phyloP scores from a whole-genome alignment of 37 sponge, comb jelly and placozoan genomes.

The Bolinopsis microptera region DNA sequence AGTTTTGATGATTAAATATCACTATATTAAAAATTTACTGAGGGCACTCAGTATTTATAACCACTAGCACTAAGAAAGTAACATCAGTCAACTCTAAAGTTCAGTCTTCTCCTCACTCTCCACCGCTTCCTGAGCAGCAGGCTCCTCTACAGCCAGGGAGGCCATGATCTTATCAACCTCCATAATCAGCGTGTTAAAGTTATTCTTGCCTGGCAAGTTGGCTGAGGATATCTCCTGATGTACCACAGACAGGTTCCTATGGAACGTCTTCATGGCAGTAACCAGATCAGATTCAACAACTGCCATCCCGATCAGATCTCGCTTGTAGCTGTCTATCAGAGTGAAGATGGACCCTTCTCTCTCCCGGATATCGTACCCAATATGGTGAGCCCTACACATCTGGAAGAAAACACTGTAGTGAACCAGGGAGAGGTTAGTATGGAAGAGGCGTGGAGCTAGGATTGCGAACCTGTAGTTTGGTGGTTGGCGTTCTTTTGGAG shows the following conservation, averaged over 20 bases:
- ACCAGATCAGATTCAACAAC: conserved; percentile 72
- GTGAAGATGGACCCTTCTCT: conserved; percentile 81
- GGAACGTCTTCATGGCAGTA: conserved; percentile 69
- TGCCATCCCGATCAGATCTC: conserved; percentile 84
- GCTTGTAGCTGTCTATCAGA: conserved; percentile 73
- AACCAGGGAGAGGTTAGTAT: conserved; percentile 81
- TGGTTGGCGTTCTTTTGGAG: conserved; percentile 61
- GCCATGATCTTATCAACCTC: conserved; percentile 50
- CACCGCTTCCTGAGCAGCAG: not conserved
- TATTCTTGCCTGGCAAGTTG: conserved; percentile 74
- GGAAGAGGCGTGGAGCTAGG: conserved; percentile 74
- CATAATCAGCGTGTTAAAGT: conserved; percentile 75
- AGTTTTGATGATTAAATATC: no score
- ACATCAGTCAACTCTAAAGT: no score
- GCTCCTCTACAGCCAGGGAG: conserved; percentile 6
- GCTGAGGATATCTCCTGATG: conserved; percentile 93
- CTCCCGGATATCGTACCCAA: conserved; percentile 83
- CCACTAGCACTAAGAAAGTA: no score
- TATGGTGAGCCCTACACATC: conserved; percentile 91
- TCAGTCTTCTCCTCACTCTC: not conserved
- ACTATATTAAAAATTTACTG: no score
- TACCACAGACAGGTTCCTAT: conserved; percentile 75
- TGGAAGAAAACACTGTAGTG: conserved; percentile 90
- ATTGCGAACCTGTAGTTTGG: conserved; percentile 71
- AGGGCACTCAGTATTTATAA: no score